A percentile compares a stretch with the other conserved stretches of the same genome.
Conservation (phyloP, 2,113 vertebrate species). For the Cyphomyrus discorhynchus region DNA sequence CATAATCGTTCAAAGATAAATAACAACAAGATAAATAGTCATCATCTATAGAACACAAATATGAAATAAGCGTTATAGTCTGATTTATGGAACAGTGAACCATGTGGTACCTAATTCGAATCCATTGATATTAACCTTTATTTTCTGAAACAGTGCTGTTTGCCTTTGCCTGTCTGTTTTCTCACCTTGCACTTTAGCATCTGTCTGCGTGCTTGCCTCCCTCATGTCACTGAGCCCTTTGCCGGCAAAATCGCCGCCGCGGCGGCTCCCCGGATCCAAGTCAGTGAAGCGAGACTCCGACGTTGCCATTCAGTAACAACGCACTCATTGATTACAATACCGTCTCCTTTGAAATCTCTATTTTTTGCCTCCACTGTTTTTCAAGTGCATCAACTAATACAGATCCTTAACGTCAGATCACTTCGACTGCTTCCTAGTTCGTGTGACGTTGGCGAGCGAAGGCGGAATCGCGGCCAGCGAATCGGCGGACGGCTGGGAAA, state of each 20-base stretch:
- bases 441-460: neutral
- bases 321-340: neutral
- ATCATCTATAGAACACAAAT: neutral
- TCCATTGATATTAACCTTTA: neutral
- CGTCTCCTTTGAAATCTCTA: neutral
- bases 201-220: conserved; percentile 49
- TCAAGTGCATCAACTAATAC: neutral
- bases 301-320: conserved; percentile 43
- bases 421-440: neutral
- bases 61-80: neutral
- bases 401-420: neutral
- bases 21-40: neutral
- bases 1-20: neutral
- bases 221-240: conserved; percentile 23
- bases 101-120: neutral
- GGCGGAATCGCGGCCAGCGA: neutral
- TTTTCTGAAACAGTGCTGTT: neutral
- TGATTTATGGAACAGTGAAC: neutral
- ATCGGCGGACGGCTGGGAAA: neutral
- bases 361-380: too few relatives aligned
- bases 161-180: neutral
- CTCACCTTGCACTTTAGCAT: conserved; percentile 56
- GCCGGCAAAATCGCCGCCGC: conserved; percentile 12
- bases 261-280: conserved; percentile 11
- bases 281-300: neutral